Percentiles rank a stretch among this genome's conserved stretches.
Conservation (phyloP, 2,113 vertebrate genomes). For the Oreochromis niloticus region DNA sequence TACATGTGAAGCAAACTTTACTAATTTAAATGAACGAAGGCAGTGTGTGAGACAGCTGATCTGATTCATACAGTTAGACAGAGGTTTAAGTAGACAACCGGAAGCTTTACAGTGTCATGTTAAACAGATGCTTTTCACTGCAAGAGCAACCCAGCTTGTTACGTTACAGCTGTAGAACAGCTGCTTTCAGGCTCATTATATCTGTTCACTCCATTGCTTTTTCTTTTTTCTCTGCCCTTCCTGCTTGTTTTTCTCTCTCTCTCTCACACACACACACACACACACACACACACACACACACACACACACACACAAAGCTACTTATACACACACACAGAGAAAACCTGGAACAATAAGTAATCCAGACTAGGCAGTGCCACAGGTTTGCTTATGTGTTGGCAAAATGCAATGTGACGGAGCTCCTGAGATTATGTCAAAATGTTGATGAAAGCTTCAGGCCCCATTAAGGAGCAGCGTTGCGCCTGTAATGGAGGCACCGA, state of each 20-base stretch:
- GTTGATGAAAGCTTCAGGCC: constrained; percentile 33
- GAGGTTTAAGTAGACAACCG: background rate
- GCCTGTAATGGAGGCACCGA: background rate
- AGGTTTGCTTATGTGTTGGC: background rate
- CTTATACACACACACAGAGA: background rate
- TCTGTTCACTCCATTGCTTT: background rate
- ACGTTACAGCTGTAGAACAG: constrained; percentile 48
- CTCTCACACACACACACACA: background rate
- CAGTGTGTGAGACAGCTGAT: background rate
- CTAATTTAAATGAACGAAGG: background rate
- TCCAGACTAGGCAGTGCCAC: background rate
- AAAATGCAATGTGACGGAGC: constrained; percentile 35
- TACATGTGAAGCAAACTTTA: background rate
- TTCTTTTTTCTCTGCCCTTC: background rate
- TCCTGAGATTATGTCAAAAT: constrained; percentile 45
- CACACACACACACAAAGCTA: background rate
- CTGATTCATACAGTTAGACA: background rate
- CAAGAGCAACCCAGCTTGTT: constrained; percentile 15
- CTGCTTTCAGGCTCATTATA: constrained; percentile 42
- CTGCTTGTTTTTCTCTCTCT: background rate
- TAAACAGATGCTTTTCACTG: constrained; percentile 21
- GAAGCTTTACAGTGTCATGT: constrained; percentile 2
- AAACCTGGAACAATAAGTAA: background rate
- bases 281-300: background rate
- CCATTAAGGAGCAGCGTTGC: background rate